phyloP scores from a whole-genome alignment of 1,140 invertebrate species.

The Manduca sexta region DNA sequence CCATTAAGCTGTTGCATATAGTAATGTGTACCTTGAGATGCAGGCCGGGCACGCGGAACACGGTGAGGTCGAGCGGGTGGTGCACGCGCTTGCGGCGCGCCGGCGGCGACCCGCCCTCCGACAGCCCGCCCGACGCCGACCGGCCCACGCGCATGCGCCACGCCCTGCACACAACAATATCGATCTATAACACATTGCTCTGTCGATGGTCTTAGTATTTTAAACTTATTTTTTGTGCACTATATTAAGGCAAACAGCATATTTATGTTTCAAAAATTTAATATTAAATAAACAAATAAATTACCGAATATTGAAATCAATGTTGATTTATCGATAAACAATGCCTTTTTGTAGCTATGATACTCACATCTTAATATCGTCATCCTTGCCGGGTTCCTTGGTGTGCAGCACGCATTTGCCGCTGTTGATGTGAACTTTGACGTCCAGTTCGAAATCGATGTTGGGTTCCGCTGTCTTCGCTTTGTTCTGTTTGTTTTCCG shows the following conservation, averaged over 20 bases:
- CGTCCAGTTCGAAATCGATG: slow-evolving; percentile 96
- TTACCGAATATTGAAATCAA: too few species aligned
- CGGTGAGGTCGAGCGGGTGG: slow-evolving; percentile 84
- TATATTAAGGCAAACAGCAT: too few species aligned
- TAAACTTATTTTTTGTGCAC: too few species aligned
- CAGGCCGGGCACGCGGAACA: slow-evolving; percentile 95
- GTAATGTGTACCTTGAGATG: slow-evolving; percentile 90
- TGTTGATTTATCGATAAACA: too few species aligned
- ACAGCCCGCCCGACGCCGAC: slow-evolving; percentile 60
- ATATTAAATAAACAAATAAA: too few species aligned
- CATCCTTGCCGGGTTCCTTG: slow-evolving; percentile 84
- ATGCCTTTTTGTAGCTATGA: too few species aligned
- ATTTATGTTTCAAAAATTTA: too few species aligned
- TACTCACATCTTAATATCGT: slow-evolving; percentile 70
- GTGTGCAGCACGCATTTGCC: slow-evolving; percentile 98
- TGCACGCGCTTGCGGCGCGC: slow-evolving; percentile 53
- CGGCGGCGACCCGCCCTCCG: slow-evolving; percentile 31
- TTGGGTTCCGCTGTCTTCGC: slow-evolving; percentile 88
- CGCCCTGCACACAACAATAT: background rate
- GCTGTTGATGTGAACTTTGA: slow-evolving; percentile 97
- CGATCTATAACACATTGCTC: too few species aligned
- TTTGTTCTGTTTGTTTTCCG: slow-evolving; percentile 59
- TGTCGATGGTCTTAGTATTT: too few species aligned
- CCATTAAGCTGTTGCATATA: too few species aligned
- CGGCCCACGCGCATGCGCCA: slow-evolving; percentile 51